Percentiles rank a stretch among this genome's conserved stretches.
These are phyloP conservation scores for Mercenaria mercenaria DNA, from an alignment of 1,140 invertebrate genomes.

Conservation along the genomic window DNA sequence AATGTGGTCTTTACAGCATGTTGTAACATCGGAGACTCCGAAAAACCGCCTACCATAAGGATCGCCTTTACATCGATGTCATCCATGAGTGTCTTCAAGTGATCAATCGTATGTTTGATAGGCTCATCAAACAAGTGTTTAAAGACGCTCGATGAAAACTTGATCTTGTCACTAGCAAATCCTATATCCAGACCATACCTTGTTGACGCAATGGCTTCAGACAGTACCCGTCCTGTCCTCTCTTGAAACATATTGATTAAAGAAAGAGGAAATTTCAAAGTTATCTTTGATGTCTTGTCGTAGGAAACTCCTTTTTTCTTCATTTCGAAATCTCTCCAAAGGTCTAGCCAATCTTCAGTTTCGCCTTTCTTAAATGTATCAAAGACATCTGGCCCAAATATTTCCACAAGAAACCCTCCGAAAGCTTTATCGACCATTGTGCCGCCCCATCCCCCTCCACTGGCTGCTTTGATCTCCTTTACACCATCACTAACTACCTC, in stretches of 20 bases:
- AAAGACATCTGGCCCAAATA: not conserved
- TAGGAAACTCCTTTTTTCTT: not conserved
- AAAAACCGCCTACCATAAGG: slow-evolving; percentile 42
- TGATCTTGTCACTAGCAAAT: no score
- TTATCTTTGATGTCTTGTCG: no score
- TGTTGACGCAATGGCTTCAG: no score
- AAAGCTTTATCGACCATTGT: slow-evolving; percentile 57
- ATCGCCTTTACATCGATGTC: not conserved
- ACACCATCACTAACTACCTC: slow-evolving; percentile 28
- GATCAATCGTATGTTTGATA: no score
- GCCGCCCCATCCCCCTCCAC: slow-evolving; percentile 63
- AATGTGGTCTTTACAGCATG: not conserved
- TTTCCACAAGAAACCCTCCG: not conserved
- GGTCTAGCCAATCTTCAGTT: not conserved
- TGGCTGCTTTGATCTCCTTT: slow-evolving; percentile 57
- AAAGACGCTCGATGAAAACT: no score
- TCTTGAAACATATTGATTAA: no score
- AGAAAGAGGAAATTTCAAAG: no score
- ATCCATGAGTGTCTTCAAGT: no score
- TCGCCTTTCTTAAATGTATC: not conserved
- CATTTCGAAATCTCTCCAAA: not conserved
- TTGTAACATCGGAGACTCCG: slow-evolving; percentile 34
- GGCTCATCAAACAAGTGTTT: no score
- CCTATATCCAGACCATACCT: no score
- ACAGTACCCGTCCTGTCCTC: no score